Conservation (phyloP, 2,113 vertebrate genomes). For the Serinus canaria region DNA sequence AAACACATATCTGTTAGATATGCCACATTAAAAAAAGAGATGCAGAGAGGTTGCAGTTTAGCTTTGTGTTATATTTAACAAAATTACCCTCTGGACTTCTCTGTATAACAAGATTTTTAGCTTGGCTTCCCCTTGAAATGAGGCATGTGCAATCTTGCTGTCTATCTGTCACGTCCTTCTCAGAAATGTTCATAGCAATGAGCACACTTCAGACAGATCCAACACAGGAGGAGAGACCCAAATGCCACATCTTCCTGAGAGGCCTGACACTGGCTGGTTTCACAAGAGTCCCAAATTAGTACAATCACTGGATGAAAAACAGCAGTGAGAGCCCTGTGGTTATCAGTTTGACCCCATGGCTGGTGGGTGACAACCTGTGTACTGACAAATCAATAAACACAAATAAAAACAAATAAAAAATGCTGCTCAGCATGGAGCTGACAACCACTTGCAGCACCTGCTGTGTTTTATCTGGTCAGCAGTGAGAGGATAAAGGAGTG, state of each 20-base stretch:
- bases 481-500: not conserved
- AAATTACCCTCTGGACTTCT: not conserved
- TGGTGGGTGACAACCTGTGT: not conserved
- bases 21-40: not conserved
- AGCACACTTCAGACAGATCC: not conserved
- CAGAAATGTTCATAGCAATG: not conserved
- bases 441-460: not conserved
- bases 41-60: not conserved
- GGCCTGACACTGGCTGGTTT: not conserved
- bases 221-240: not conserved
- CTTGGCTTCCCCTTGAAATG: constrained; percentile 7
- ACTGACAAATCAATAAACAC: not conserved
- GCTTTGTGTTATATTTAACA: not conserved
- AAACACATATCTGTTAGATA: not conserved
- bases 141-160: not conserved
- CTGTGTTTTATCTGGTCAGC: not conserved
- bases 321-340: not conserved
- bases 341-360: not conserved
- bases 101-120: not conserved
- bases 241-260: not conserved
- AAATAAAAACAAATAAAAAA: too few species aligned
- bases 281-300: not conserved
- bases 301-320: not conserved
- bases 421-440: not conserved
- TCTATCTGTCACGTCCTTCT: not conserved